Base-by-base conservation (phyloP, 2,888 invertebrate species). In the Pterostichus niger region DNA sequence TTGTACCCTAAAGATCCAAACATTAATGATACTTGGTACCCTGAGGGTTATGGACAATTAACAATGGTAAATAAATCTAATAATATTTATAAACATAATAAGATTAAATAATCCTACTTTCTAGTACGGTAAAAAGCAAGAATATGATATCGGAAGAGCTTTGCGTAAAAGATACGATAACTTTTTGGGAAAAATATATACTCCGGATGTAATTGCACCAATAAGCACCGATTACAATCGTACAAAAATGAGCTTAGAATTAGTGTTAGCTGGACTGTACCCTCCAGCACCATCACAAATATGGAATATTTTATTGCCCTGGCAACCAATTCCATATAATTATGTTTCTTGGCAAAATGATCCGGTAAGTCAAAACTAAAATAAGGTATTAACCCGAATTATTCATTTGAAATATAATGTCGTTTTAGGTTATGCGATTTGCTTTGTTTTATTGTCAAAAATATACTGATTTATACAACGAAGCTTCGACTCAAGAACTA, bases 191-290 rank as follows among this genome's bases (percentile, higher is more conserved):
- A 88, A 89, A 49, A 87, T 89, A 52, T 94, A 94, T 88, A 90
- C 90, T 85, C 91, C 92, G 5, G 90, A 92, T 40, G 91, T 94
- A 88, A 87, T 92, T 3, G 87, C 87, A 9, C 89, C 92, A 64
- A 89, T 93, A 52, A 94, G 94, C 52, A 94, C 95, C 0, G 92
- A 94, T 87, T 93, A 91, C 86, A 93, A 93, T 79, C 91, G 95
- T 68, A 95, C 96, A 0, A 92, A 95, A 89, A 94, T 94, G 92
- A 94, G 94, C 3, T 93, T 93, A 0, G 90, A 94, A 85, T 90
- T 94, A 15, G 93, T 94, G 4, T 89, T 95, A 79, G 93, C 94
- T 0, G 95, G 93, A 0, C 87, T 96, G 33, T 95, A 92, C 88
- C 94, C 94, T 1, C 94, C 94, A 0, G 87, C 87, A 5, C 90